A percentile compares a stretch with the other conserved stretches of the same genome.
phyloP scores from a whole-genome alignment of 2,797 vertebrate species.

The Picus viridis region DNA sequence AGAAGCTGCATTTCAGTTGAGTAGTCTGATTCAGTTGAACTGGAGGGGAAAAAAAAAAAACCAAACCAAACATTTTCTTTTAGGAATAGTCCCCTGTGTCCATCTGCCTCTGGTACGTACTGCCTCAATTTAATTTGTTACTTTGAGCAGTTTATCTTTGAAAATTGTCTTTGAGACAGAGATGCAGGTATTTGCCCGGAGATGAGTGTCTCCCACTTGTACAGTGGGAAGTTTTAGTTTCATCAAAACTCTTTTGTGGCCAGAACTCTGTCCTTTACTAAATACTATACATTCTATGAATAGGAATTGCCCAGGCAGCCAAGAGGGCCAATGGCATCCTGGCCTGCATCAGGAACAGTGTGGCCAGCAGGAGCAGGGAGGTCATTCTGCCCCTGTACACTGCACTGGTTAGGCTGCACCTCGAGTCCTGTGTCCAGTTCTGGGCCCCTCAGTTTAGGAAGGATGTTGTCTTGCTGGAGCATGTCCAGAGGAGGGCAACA shows the following conservation, averaged over 20 bases:
- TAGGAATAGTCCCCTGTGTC: background rate
- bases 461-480: too few relatives aligned
- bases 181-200: background rate
- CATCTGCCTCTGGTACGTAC: background rate
- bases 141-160: background rate
- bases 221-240: background rate
- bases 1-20: background rate
- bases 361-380: too few relatives aligned
- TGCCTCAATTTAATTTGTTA: background rate
- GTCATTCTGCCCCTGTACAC: too few relatives aligned
- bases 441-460: too few relatives aligned
- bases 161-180: background rate
- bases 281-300: background rate
- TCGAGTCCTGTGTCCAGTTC: too few relatives aligned
- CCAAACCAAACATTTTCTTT: background rate
- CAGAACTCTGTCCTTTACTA: background rate
- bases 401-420: too few relatives aligned
- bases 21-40: background rate
- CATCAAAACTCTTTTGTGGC: background rate
- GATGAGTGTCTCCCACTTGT: background rate
- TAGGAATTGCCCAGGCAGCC: too few relatives aligned
- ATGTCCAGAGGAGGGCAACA: too few relatives aligned
- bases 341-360: too few relatives aligned
- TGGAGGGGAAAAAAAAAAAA: background rate
- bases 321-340: too few relatives aligned